These are phyloP conservation scores for Chauna torquata DNA, from an alignment of 2,113 vertebrate genomes.

Conservation along the genomic window DNA sequence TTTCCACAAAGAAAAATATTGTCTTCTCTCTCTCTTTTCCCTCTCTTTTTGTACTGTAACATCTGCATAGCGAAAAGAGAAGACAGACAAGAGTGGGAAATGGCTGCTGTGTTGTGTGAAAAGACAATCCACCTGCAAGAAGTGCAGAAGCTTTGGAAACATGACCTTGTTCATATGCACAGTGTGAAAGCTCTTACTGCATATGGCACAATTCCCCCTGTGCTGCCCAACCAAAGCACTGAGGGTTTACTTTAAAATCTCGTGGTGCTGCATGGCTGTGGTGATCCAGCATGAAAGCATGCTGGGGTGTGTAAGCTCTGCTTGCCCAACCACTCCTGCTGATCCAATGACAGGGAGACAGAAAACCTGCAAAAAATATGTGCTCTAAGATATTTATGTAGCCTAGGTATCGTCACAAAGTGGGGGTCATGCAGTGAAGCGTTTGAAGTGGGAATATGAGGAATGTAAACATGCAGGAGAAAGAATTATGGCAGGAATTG, in stretches of 20 bases:
- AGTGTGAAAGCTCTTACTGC: background rate
- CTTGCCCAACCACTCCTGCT: background rate
- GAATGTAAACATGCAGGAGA: background rate
- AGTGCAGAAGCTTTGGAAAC: background rate
- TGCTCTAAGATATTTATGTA: background rate
- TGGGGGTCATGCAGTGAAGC: background rate
- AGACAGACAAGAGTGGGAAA: background rate
- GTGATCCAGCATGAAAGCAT: background rate
- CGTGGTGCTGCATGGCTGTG: rapidly evolving
- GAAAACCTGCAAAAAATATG: background rate
- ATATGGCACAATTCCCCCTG: background rate
- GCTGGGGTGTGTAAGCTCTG: background rate
- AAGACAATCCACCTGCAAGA: background rate
- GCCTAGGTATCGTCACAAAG: background rate
- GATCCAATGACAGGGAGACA: background rate
- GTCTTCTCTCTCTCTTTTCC: background rate
- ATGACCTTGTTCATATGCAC: too few species aligned
- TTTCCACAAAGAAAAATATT: background rate
- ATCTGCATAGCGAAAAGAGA: background rate
- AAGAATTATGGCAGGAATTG: background rate
- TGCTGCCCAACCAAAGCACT: background rate
- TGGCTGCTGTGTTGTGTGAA: background rate
- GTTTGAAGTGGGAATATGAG: background rate
- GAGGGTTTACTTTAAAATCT: background rate
- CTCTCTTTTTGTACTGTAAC: background rate